Evolutionary conservation across 2,888 invertebrate species (phyloP), one percentile per base, ranked within the genome.

Genomic region (Hetaerina titia): DNA sequence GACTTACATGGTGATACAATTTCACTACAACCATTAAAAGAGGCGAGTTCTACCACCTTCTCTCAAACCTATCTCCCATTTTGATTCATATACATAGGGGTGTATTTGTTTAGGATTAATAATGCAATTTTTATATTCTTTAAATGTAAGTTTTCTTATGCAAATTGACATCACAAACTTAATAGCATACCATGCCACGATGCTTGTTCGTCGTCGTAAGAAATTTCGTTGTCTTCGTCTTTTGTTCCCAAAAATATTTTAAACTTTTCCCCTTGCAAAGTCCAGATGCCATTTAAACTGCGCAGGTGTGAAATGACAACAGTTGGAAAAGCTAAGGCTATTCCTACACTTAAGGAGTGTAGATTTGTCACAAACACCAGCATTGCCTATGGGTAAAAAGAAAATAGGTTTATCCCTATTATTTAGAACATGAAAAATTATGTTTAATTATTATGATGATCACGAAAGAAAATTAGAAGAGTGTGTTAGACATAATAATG

Each of bases 291-390:
- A 7, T 92, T 25, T 2, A 92, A 64, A n/a, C 56, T 56, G 11
- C 31, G 63, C 11, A 92, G n/a, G 19, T 74, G 56, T 4, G 69
- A 60, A 15, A 92, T 56, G 6, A 69, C 69, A 1, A 92, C 69
- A n/a, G 92, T 74, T 5, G 92, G 92, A 56, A 92, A 92, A 22
- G 45, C 92, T 22, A 92, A 15, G 9, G 92, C 92, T 15, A 69
- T 56, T 74, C 92, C 92, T 74, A 92, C 92, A n/a, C 92, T 92
- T 69, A 92, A 15, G 7, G 92, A 69, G 69, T 92, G 92, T 11
- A 92, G 69, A 31, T 92, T 92, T n/a, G 56, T 60, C 45, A 45
- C 92, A 5, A 92, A 19, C 13, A 69, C 13, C 22, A 69, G 56
- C 69, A 92, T 57, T 22, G n/a, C 92, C 92, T 92, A n/a, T 2